These are phyloP conservation scores for Macrotrachela quadricornifera DNA, from an alignment of 1,140 invertebrate species.

Conservation along the genomic window DNA sequence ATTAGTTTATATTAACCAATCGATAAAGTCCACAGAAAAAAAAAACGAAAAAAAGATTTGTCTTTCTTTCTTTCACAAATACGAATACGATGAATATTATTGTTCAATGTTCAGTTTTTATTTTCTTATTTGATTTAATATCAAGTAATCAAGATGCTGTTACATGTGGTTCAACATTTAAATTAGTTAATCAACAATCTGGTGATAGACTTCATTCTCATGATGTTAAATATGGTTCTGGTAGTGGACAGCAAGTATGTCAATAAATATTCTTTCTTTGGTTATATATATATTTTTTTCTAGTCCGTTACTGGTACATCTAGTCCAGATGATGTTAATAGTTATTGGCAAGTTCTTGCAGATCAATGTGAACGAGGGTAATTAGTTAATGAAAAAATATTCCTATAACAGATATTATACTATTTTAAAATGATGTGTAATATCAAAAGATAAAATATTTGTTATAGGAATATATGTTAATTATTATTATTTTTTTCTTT, in stretches of 20 bases:
- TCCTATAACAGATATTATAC: no score
- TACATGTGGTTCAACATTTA: constrained; percentile 79
- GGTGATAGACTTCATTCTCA: constrained; percentile 79
- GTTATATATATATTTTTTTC: constrained; percentile 10
- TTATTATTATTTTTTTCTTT: background rate
- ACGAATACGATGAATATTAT: no score
- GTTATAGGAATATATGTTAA: constrained; percentile 49
- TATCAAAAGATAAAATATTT: constrained; percentile 36
- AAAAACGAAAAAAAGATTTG: no score
- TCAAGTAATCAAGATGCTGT: no score
- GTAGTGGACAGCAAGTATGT: constrained; percentile 69
- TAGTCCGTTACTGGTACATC: constrained; percentile 76
- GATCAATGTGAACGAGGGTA: constrained; percentile 9
- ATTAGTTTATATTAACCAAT: no score
- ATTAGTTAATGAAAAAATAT: no score
- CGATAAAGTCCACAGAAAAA: no score
- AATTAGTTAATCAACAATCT: constrained; percentile 64
- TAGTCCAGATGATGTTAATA: constrained; percentile 77
- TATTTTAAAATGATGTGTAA: no score
- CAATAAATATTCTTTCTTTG: constrained; percentile 2
- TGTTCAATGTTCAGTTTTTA: no score
- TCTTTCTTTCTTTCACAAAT: no score
- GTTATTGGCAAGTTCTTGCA: constrained; percentile 59
- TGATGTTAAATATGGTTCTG: constrained; percentile 94
- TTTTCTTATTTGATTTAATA: no score